Base-by-base conservation (phyloP, 1,140 invertebrate species). In the Calliphora vicina region DNA sequence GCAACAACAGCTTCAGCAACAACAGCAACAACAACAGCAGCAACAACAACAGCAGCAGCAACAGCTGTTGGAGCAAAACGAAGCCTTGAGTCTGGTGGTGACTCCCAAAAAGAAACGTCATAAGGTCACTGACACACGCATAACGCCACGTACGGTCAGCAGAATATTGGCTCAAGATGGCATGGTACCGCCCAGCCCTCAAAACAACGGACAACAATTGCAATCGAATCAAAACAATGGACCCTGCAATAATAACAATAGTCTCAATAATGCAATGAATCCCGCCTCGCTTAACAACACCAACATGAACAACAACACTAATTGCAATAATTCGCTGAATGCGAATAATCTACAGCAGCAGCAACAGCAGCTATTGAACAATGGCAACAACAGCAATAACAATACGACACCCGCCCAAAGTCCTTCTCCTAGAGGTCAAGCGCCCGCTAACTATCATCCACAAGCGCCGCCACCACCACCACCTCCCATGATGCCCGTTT, bases 41-140 rank as follows among this genome's bases (percentile, higher is more conserved):
- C 92, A 94, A 81, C 94, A 95, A 29, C 85, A 86, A 6, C 87
- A 93, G 88, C 86, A 85, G 90, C 90, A 92, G 88, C 87, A 89
- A 71, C 88, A 88, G 85, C 84, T 88, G 82, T 81, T 90, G 29
- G 97, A 98, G 91, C 97, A 99, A 91, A 98, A 97, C 88, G 97
- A 99, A 91, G 96, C 97, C 0, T 93, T 99, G 13, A 97, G 97
- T 86, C 93, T 99, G 84, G 97, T 99, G 27, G 97, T 99, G 84
- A 96, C 96, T 27, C 96, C 97, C 0, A 98, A 98, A 91, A 98
- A 97, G 92, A 99, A 98, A 92, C 93, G 97, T 23, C 97, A 99
- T 90, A 99, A 99, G 94, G 96, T 99, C 82, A 99, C 97, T 17
- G 97, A 99, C 90, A 98, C 97, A 61, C 93, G 98, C 84, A 96